Evolutionary conservation across 1,140 invertebrate species (phyloP), one percentile per base, ranked within the genome.

Genomic region (Zelostemma sp.): DNA sequence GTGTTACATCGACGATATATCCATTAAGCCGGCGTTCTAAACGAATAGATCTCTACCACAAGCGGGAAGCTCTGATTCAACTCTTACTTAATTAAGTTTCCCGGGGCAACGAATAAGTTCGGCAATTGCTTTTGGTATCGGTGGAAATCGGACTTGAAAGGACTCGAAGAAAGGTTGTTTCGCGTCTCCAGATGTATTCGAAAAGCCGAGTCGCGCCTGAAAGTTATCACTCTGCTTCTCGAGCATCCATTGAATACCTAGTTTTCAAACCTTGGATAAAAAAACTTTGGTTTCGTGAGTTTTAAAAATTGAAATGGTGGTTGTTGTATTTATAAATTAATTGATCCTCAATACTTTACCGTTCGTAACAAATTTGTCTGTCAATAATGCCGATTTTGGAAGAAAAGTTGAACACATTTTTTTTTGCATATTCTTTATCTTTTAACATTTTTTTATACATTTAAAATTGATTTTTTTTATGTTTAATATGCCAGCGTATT

Each of bases 21-120:
- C 31, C 33, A 62, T 62, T 68, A 68, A 58, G 56, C 25, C 25
- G 33, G 33, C 47, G 40, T 54, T 46, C 18, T 45, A 59, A 63
- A 63, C 49, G 65, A 62, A 64, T 64, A 51, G 19, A 56, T 61
- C 64, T 60, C 45, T 33, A 46, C n/a, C 33, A 43, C 16, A 54
- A 62, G 25, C 54, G n/a, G 45, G 18, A 62, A 40, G 11, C 11
- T 40, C 35, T 3, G 35, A 68, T 68, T 33, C 59, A 45, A 68
- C 66, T 68, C 25, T 59, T 63, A 63, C 59, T 68, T 68, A 63
- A 68, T 68, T 68, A 68, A 68, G 66, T 68, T 68, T 58, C 31
- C 45, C 38, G 49, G 45, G 45, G 48, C 49, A 28, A 19, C 59
- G 54, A 54, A 58, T 63, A 63, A 68, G 55, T 68, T 68, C 6